Percentiles rank a stretch among this genome's conserved stretches.
Conservation (phyloP, 2,888 invertebrate genomes). For the Anarsia innoxiella region DNA sequence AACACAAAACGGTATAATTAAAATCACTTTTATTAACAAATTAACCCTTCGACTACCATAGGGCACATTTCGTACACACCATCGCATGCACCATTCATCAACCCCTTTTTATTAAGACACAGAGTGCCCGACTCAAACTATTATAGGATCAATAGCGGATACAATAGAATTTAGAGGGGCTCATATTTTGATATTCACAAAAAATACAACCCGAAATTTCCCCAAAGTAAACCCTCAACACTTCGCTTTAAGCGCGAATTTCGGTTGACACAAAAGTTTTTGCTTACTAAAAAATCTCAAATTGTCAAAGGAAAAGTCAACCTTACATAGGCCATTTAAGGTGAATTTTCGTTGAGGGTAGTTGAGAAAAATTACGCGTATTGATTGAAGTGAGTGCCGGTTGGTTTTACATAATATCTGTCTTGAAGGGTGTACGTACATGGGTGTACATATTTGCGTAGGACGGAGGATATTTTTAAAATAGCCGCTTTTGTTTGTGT, state of each 20-base stretch:
- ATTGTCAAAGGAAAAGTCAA: background rate
- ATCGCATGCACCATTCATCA: conserved; percentile 55
- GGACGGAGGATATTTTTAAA: background rate
- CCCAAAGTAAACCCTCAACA: conserved; percentile 33
- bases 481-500: background rate
- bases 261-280: conserved; percentile 36
- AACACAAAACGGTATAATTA: too few species aligned
- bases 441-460: conserved; percentile 36
- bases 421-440: conserved; percentile 56
- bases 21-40: too few species aligned
- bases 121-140: conserved; percentile 62
- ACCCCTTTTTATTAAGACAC: conserved; percentile 62
- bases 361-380: conserved; percentile 65
- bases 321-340: background rate
- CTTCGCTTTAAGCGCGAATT: conserved; percentile 45
- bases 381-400: conserved; percentile 73
- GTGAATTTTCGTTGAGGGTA: conserved; percentile 7
- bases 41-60: too few species aligned
- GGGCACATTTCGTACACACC: too few species aligned
- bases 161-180: conserved; percentile 73
- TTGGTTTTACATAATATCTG: conserved; percentile 74
- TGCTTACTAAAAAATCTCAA: background rate
- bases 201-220: conserved; percentile 66
- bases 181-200: conserved; percentile 74
- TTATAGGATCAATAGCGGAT: conserved; percentile 71